Percentiles rank a stretch among this genome's conserved stretches.
These are phyloP conservation scores for Drosophila pseudoobscura DNA, from an alignment of 1,140 invertebrate species.

Conservation along the genomic window DNA sequence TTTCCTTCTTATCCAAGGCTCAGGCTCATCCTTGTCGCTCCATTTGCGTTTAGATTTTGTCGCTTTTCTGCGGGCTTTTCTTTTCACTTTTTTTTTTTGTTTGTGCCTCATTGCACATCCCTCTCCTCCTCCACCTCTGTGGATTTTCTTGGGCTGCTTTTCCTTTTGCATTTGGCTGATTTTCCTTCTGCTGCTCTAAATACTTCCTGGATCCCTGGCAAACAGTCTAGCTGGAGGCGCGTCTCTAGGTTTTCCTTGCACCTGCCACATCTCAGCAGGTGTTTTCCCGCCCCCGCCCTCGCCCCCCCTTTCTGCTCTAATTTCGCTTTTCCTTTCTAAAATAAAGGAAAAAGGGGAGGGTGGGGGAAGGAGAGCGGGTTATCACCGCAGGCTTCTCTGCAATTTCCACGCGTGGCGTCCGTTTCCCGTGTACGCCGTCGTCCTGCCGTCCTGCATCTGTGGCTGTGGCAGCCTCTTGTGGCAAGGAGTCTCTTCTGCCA, in stretches of 20 bases:
- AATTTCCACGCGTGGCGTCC: slow-evolving; percentile 72
- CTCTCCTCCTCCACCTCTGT: slow-evolving; percentile 2
- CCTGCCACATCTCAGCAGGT: slow-evolving; percentile 23
- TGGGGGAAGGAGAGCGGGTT: slow-evolving; percentile 11
- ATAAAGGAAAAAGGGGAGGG: slow-evolving; percentile 7
- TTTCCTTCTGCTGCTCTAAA: slow-evolving; percentile 49
- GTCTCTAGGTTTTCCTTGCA: slow-evolving; percentile 1
- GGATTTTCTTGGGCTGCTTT: slow-evolving; percentile 8
- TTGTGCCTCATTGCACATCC: neutral
- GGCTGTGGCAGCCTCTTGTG: neutral
- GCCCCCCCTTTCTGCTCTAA: slow-evolving; percentile 53
- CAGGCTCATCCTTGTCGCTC: slow-evolving; percentile 58
- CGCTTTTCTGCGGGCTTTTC: slow-evolving; percentile 29
- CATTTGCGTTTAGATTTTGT: slow-evolving; percentile 72
- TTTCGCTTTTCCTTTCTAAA: slow-evolving; percentile 57
- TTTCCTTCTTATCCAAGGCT: slow-evolving; percentile 40
- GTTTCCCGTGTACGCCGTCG: slow-evolving; percentile 35
- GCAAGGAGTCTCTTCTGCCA: neutral
- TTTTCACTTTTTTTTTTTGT: slow-evolving; percentile 19
- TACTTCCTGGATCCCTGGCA: slow-evolving; percentile 68
- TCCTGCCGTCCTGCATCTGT: slow-evolving; percentile 28
- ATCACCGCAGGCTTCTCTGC: slow-evolving; percentile 53
- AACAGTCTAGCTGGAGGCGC: slow-evolving; percentile 40
- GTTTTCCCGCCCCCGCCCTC: slow-evolving; percentile 4
- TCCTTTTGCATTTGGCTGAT: slow-evolving; percentile 30